Base-by-base conservation (phyloP, 2,797 vertebrate species). In the Pampus argenteus region DNA sequence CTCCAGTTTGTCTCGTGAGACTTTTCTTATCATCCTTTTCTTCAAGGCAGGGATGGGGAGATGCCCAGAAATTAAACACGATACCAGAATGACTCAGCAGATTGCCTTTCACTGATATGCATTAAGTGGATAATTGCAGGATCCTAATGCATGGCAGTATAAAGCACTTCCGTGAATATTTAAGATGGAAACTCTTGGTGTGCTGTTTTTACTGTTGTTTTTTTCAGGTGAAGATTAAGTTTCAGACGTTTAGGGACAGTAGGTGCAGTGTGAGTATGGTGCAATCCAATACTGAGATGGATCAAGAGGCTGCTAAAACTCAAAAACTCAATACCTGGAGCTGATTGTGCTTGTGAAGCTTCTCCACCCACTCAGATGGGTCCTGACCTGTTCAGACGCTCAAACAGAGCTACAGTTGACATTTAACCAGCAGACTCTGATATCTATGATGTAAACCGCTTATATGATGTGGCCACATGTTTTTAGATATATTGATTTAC, bases 81-180 rank as follows among this genome's bases (percentile, higher is more conserved):
- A 89, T 66, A 81, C 66, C 66, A 64, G 66, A 67, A 75, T 89
- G 88, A 92, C 90, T 85, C 68, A 0, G 84, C 90, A 84, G 69
- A 88, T 91, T 86, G 71, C 71, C 81, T 87, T 82, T 80, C 50
- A 70, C 74, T 80, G 71, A 87, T 85, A 83, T 84, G 78, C 83
- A 78, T 44, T 14, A 64, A 80, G 77, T 58, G 56, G 66, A 78
- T 81, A 77, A 84, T 71, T 61, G 66, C 65, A 73, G 64, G 74
- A 45, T 80, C 65, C 47, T 38, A 68, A 79, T 51, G 68, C 63
- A 2, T 0, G 14, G 23, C 34, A 3, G 45, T 59, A 47, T 83
- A 47, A 74, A 65, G 73, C 56, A 58, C 50, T 78, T 81, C 59
- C 3, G n/a, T 3, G 0, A 54, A 52, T 65, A 25, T 52, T 64